Percentiles rank a stretch among this genome's conserved stretches.
Evolutionary conservation across 2,113 vertebrate species (phyloP).

Genomic region (Tragelaphus imberbis): DNA sequence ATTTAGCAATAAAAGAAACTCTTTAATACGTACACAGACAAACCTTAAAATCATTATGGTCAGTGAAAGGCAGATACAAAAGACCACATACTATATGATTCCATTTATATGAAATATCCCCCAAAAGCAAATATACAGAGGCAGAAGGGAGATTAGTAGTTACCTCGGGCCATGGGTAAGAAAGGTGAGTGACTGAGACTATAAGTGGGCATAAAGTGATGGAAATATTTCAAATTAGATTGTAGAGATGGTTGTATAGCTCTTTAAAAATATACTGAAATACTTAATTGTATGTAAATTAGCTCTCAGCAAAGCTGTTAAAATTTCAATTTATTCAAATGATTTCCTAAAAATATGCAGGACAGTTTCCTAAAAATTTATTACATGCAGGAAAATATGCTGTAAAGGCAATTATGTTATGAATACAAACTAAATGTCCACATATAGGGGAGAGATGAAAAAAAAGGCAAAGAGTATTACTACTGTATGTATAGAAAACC

Average conservation of each 20-base stretch:
- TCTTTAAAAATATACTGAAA: background rate
- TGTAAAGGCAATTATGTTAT: background rate
- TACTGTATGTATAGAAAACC: background rate
- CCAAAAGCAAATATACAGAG: background rate
- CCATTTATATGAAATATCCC: background rate
- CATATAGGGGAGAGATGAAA: background rate
- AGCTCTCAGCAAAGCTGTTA: background rate
- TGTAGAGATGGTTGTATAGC: background rate
- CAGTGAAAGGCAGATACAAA: background rate
- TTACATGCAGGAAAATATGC: background rate
- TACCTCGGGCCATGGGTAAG: background rate
- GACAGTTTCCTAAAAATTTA: background rate
- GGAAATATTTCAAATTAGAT: background rate
- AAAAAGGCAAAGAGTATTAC: background rate
- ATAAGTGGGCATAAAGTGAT: background rate
- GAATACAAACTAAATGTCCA: background rate
- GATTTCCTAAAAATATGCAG: background rate
- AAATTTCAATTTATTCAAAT: background rate
- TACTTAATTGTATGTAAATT: background rate
- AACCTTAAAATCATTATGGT: background rate
- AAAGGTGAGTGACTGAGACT: background rate
- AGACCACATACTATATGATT: background rate
- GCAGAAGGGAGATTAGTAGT: background rate
- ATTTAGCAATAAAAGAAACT: constrained; percentile 13
- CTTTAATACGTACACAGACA: background rate